Evolutionary conservation across 2,888 invertebrate species (phyloP).

Genomic region (Tetramorium bicarinatum): DNA sequence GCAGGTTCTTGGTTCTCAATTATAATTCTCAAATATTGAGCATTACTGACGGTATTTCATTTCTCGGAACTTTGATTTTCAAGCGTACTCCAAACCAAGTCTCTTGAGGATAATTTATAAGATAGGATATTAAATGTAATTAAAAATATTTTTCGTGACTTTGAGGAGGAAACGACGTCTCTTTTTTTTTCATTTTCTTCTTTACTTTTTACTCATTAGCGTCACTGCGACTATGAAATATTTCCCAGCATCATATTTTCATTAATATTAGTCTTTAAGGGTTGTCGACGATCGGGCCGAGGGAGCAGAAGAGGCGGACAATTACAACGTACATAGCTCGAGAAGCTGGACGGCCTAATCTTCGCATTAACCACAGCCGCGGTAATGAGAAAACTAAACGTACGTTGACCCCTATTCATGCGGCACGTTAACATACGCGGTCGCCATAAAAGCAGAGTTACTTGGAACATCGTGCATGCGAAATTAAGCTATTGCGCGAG

Average conservation of each 20-base stretch:
- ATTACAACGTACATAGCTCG: constrained; percentile 39
- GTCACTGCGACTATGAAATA: not conserved
- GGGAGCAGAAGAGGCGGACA: constrained; percentile 17
- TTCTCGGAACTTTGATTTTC: constrained; percentile 24
- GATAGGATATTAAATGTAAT: not conserved
- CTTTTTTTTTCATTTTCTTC: not conserved
- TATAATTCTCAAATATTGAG: constrained; percentile 32
- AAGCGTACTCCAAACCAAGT: not conserved
- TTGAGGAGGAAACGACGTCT: not conserved
- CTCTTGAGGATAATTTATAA: constrained; percentile 9
- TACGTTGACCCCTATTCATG: constrained; percentile 56
- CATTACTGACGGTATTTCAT: not conserved
- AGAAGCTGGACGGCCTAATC: constrained; percentile 40
- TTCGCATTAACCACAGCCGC: constrained; percentile 47
- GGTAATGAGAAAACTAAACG: constrained; percentile 54
- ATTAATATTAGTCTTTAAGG: constrained; percentile 36
- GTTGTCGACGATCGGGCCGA: not conserved
- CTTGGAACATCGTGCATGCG: constrained; percentile 23
- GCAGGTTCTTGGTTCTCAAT: constrained; percentile 22
- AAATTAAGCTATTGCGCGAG: constrained; percentile 27
- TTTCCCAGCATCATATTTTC: constrained; percentile 12
- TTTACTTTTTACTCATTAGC: not conserved
- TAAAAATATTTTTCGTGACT: not conserved
- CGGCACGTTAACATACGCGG: constrained; percentile 66
- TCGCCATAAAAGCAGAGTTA: constrained; percentile 68